Base-by-base conservation (phyloP, 2,797 vertebrate species). In the Gymnocypris eckloni region DNA sequence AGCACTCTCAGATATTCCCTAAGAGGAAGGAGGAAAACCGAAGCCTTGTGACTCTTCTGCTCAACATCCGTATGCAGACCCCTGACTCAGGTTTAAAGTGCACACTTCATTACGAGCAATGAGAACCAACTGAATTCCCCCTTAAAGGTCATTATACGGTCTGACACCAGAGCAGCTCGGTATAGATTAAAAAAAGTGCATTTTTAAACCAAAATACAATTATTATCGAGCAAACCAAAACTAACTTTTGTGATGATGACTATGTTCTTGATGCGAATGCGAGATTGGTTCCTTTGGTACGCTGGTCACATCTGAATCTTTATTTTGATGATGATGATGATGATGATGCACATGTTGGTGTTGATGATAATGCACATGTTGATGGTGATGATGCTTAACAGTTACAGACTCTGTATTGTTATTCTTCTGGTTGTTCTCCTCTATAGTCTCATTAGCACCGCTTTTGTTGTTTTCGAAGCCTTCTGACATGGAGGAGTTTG, bases 71-170 rank as follows among this genome's bases (percentile, higher is more conserved):
- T 82, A 70, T 88, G 79, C 86, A 90, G 84, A 45, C 77, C 69
- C 90, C 90, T 25, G 45, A 28, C 10, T 54, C 16, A 81, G 90
- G 91, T 92, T 92, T 91, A 45, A 88, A 79, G 89, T 85, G 82
- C 86, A 90, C 39, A 88, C 79, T 91, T 92, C 91, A 92, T 92
- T 87, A 89, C 87, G 77, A 88, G 87, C 89, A 86, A 12, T 10
- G 11, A 37, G 6, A 79, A 13, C 11, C 48, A 43, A 70, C 25
- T 10, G 5, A 66, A 76, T 25, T 43, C 48, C 50, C n/a, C 25
- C n/a, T 50, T 45, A 79, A 33, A 61, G 41, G 4, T n/a, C 25
- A 52, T 33, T 56, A 10, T 28, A 67, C 20, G 64, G n/a, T 77
- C 72, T 59, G 50, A 79, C n/a, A 70, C 16, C 77, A 67, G 43